Evolutionary conservation across 2,113 vertebrate species (phyloP).

Genomic region (Bufo gargarizans): DNA sequence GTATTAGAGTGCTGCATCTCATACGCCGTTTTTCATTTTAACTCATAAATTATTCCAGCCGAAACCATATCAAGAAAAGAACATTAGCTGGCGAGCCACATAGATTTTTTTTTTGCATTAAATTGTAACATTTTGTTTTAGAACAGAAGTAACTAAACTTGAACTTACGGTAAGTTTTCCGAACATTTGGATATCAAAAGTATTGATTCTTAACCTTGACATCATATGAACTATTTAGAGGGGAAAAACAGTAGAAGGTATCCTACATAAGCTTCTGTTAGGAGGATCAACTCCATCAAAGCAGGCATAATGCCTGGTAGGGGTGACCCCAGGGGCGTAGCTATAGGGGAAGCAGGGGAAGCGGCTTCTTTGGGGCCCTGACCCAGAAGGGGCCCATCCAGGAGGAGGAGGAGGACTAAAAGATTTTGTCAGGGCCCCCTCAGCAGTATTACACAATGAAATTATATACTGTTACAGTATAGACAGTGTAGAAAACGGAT

Average conservation of each 20-base stretch:
- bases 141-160: neutral
- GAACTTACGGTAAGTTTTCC: neutral
- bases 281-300: no score
- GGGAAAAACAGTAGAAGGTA: neutral
- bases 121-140: conserved; percentile 7
- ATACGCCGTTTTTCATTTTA: conserved; percentile 11
- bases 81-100: conserved; percentile 8
- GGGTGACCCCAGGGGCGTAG: no score
- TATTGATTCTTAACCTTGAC: neutral
- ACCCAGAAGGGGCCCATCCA: no score
- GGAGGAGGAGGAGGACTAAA: no score
- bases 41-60: conserved; percentile 34
- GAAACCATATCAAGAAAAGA: conserved; percentile 7
- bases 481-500: no score
- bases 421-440: no score
- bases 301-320: no score
- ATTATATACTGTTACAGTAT: no score
- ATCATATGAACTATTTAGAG: neutral
- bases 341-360: no score
- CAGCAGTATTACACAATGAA: no score
- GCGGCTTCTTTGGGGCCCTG: no score
- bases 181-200: neutral
- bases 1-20: conserved; percentile 9
- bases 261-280: no score
- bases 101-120: conserved; percentile 15